These are phyloP conservation scores for Eurypyga helias DNA, from an alignment of 2,113 vertebrate species.

Conservation along the genomic window DNA sequence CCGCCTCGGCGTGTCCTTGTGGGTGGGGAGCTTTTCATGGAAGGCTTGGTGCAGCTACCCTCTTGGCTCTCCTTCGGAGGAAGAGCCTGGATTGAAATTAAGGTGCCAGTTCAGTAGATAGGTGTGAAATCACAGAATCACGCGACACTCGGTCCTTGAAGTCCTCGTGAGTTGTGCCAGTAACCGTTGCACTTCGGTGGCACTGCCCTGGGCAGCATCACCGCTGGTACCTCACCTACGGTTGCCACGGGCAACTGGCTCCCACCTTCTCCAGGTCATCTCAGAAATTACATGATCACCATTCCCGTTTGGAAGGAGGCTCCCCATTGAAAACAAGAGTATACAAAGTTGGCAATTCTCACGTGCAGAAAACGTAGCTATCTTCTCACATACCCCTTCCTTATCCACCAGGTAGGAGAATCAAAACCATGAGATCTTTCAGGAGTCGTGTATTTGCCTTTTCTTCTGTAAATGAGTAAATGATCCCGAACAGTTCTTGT, in stretches of 20 bases:
- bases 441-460: not conserved
- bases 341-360: not conserved
- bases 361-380: accelerated
- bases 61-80: not conserved
- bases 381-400: not conserved
- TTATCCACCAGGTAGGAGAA: not conserved
- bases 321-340: not conserved
- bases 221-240: too few relatives aligned
- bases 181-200: not conserved
- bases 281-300: not conserved
- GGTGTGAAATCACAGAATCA: not conserved
- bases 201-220: too few relatives aligned
- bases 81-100: not conserved
- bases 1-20: not conserved
- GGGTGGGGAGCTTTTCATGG: accelerated
- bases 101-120: not conserved
- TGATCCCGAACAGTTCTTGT: not conserved
- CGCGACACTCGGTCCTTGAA: not conserved
- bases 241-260: not conserved
- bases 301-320: not conserved
- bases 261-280: not conserved
- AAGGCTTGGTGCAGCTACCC: not conserved
- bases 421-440: not conserved
- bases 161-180: not conserved
- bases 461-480: not conserved